phyloP scores from a whole-genome alignment of 2,797 vertebrate species.

The Acanthiza pusilla region DNA sequence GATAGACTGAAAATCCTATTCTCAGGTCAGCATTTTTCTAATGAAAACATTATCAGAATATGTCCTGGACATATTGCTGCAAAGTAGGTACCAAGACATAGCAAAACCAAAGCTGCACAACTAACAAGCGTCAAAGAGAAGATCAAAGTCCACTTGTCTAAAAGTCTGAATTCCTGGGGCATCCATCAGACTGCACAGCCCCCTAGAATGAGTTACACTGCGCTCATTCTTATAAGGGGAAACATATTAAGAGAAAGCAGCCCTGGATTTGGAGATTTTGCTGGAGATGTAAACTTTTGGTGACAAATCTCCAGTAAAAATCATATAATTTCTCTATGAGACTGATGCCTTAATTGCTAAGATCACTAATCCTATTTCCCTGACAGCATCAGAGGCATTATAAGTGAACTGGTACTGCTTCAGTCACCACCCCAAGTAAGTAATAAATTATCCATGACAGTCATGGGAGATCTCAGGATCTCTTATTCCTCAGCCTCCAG shows the following conservation, averaged over 20 bases:
- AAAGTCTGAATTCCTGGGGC: neutral
- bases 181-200: neutral
- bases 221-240: fast-evolving
- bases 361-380: neutral
- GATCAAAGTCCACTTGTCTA: neutral
- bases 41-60: neutral
- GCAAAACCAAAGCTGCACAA: neutral
- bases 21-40: neutral
- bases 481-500: neutral
- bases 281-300: neutral
- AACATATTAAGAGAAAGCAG: neutral
- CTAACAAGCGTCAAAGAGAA: neutral
- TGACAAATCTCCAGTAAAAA: neutral
- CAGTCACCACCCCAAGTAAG: neutral
- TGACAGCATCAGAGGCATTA: neutral
- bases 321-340: neutral
- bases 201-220: neutral
- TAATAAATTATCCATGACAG: neutral
- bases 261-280: neutral
- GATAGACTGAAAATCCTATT: neutral
- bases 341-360: neutral
- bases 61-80: neutral
- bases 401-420: neutral
- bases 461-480: neutral
- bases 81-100: neutral